These are phyloP conservation scores for Hipposideros armiger DNA, from an alignment of 2,113 vertebrate genomes.

Conservation along the genomic window DNA sequence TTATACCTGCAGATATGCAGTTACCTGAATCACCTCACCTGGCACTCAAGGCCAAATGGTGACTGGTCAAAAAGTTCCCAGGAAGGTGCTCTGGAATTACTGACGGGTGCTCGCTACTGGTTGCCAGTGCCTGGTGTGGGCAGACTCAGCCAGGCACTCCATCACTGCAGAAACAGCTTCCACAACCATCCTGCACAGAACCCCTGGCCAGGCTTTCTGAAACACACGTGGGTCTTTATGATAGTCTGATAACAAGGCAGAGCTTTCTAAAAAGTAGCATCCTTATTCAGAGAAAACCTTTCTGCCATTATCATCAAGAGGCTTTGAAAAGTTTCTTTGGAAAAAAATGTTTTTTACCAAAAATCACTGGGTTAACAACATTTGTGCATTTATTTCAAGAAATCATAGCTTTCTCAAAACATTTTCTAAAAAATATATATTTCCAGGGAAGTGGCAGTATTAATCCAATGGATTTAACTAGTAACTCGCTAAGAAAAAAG, in stretches of 20 bases:
- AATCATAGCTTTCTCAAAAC: slow-evolving; percentile 55
- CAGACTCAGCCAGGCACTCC: fast-evolving
- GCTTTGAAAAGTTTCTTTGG: not conserved
- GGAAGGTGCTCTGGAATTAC: not conserved
- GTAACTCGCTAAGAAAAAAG: slow-evolving; percentile 38
- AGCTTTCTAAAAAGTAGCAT: not conserved
- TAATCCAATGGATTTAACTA: slow-evolving; percentile 48
- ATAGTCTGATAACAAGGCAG: not conserved
- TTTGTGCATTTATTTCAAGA: slow-evolving; percentile 38
- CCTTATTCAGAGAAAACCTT: not conserved
- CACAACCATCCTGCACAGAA: not conserved
- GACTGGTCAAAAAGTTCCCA: not conserved
- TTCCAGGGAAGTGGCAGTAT: slow-evolving; percentile 27
- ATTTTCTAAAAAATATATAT: slow-evolving; percentile 30
- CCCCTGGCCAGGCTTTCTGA: not conserved
- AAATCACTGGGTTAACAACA: not conserved
- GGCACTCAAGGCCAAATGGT: not conserved
- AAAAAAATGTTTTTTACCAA: slow-evolving; percentile 42
- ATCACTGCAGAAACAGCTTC: not conserved
- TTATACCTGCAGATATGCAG: not conserved
- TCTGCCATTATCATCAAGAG: not conserved
- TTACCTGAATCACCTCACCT: not conserved
- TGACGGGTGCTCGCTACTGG: not conserved
- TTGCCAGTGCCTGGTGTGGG: not conserved
- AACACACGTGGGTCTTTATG: not conserved